Evolutionary conservation across 2,113 vertebrate species (phyloP).

Genomic region (Peromyscus polionotus): DNA sequence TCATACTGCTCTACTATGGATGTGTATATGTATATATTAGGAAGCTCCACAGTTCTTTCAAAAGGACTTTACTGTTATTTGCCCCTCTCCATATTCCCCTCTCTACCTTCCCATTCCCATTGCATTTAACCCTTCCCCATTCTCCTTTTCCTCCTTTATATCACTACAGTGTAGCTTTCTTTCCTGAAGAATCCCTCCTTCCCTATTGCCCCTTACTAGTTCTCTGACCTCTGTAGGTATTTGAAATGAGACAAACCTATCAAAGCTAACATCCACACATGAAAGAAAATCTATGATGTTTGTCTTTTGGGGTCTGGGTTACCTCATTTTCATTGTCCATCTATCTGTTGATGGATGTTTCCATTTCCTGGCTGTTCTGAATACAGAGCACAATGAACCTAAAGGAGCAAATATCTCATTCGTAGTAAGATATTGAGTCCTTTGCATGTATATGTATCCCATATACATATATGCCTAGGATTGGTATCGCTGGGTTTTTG

Average conservation of each 20-base stretch:
- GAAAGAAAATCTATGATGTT: background rate
- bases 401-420: background rate
- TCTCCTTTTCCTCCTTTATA: background rate
- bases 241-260: background rate
- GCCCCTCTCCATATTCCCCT: no score
- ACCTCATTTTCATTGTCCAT: background rate
- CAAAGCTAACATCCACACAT: background rate
- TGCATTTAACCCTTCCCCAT: background rate
- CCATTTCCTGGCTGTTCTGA: background rate
- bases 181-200: background rate
- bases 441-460: background rate
- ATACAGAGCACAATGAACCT: background rate
- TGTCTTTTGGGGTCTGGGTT: background rate
- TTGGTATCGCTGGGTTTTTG: background rate
- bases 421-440: background rate
- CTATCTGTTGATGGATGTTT: background rate
- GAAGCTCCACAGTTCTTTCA: background rate
- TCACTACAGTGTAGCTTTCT: background rate
- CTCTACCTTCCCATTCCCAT: background rate
- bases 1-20: background rate
- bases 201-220: background rate
- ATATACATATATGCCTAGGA: background rate
- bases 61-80: background rate
- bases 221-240: background rate
- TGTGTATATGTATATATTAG: no score